Base-by-base conservation (phyloP, 2,888 invertebrate genomes). In the Danaus chrysippus region DNA sequence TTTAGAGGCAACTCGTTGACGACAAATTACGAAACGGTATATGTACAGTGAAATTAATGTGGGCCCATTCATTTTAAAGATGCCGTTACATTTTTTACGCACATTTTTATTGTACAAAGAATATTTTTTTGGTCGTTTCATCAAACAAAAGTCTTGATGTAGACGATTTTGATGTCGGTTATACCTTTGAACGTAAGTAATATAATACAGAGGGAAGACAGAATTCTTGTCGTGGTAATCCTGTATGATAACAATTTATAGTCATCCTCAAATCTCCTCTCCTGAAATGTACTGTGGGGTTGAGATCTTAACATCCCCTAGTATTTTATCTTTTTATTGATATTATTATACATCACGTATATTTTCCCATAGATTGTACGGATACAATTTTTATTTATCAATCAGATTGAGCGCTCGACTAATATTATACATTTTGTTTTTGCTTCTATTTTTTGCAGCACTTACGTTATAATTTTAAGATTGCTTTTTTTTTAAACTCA, bases 201-300 rank as follows among this genome's bases (percentile, higher is more conserved):
- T 46, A 49, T 49, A 49, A 49, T 49, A 17, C 10, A 10, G 49
- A 9, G 49, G 49, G 10, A 49, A 17, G 49, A 49, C 49, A 10
- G 17, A 49, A 49, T 49, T 17, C 17, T 10, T 49, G 17, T 49
- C 49, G 49, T 10, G n/a, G 17, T 49, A 49, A 49, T 49, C 17
- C 49, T 43, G 43, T 41, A 52, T 10, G 43, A 49, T 52, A 59
- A 62, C 58, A 62, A 52, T 59, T 52, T 63, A 44, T 53, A 59
- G 41, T 63, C 44, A 49, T 44, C 23, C 42, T 6, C 13, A 59
- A 63, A 63, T 52, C 56, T 56, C 43, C 19, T 44, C 52, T 41
- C 49, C 52, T 42, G 56, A 58, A 56, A 52, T 56, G 44, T 41
- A 49, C 49, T 49, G 49, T 17, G 17, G 49, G 49, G 49, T 49